Evolutionary conservation across 1,140 invertebrate genomes (phyloP).

Genomic region (Aphis craccivora): DNA sequence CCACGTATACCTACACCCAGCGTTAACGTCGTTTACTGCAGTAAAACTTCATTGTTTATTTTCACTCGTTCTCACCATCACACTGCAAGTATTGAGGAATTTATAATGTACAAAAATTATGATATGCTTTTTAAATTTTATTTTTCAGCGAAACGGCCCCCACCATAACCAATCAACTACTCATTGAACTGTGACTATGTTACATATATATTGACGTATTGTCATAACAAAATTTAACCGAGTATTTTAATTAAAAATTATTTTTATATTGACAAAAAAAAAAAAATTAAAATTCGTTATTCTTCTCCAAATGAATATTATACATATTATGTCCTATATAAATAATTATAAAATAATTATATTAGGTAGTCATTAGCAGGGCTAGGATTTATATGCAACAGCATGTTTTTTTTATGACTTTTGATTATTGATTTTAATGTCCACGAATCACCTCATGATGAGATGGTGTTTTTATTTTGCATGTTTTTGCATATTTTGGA

Average conservation of each 20-base stretch:
- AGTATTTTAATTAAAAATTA: neutral
- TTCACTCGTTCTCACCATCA: neutral
- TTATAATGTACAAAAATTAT: neutral
- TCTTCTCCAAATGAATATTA: neutral
- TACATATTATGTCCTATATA: too few relatives aligned
- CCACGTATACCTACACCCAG: neutral
- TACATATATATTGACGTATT: too few relatives aligned
- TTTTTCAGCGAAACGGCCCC: neutral
- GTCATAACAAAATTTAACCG: neutral
- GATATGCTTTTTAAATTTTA: neutral
- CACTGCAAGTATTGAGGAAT: neutral
- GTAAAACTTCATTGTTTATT: neutral
- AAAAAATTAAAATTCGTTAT: neutral
- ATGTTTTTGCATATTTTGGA: too few relatives aligned
- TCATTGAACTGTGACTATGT: neutral
- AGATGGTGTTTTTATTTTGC: too few relatives aligned
- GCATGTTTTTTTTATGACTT: too few relatives aligned
- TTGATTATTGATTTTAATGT: too few relatives aligned
- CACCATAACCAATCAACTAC: neutral
- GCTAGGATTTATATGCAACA: too few relatives aligned
- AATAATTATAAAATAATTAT: too few relatives aligned
- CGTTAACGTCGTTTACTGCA: conserved; percentile 33
- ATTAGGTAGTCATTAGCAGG: too few relatives aligned
- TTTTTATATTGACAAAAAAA: too few relatives aligned
- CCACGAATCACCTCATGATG: too few relatives aligned